Evolutionary conservation across 2,888 invertebrate species (phyloP), one percentile per base, ranked within the genome.

Genomic region (Vesta saturnalis): DNA sequence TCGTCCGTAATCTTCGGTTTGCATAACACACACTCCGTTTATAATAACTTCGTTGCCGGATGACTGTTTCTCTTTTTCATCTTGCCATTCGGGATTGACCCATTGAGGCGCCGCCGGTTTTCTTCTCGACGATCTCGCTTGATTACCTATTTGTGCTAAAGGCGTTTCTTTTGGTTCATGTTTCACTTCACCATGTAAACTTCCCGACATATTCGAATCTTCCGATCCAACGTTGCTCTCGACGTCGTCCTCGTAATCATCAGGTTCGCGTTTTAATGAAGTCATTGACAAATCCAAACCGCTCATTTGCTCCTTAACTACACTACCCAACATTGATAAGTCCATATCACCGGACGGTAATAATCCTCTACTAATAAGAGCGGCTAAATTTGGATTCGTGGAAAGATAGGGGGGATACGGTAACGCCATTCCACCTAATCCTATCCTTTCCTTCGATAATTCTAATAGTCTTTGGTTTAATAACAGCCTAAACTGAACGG

Each of bases 101-200:
- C 97, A 97, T 85, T 98, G 97, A 1, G 98, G 97, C 61, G 97
- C 96, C 0, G 96, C 96, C 0, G 97, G 96, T 86, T 98, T 98
- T 78, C 97, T 89, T 72, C 96, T 86, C 64, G 92, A 94, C 54
- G 89, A 88, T 77, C 91, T 77, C 23, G 67, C 64, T n/a, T n/a
- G n/a, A n/a, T n/a, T n/a, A n/a, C n/a, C n/a, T 8, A 76, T 71
- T 43, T 69, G 72, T 3, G 73, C 61, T 59, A 74, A 72, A 21
- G 81, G 80, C 52, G 79, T 75, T 69, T 83, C 82, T 69, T 88
- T 89, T 65, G 87, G 87, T 82, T 89, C 89, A 69, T 84, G 83
- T 83, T 89, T 89, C 56, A 88, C 86, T 73, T 88, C 89, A 58
- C 88, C 76, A 77, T 88, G 88, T 74, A 88, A 77, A 76, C 88